Conservation (phyloP, 2,797 vertebrate species). For the Etheostoma nigrum region DNA sequence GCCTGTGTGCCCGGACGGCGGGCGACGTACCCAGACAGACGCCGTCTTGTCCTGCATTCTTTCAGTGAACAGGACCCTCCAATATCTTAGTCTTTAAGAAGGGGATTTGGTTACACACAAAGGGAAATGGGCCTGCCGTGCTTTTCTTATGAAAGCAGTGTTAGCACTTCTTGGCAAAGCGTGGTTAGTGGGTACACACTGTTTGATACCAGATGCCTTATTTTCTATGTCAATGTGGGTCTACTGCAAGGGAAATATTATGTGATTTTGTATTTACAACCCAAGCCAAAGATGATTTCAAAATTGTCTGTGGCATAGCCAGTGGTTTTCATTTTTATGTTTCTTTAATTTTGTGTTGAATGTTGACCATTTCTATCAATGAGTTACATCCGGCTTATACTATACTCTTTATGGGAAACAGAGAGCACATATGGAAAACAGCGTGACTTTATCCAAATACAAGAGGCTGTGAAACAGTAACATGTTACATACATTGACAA, state of each 20-base stretch:
- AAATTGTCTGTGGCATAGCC: not conserved
- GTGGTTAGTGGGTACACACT: constrained; percentile 35
- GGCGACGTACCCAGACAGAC: constrained; percentile 82
- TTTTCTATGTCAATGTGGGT: constrained; percentile 23
- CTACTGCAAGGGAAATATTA: constrained; percentile 10
- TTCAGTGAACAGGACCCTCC: constrained; percentile 76
- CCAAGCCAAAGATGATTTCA: not conserved
- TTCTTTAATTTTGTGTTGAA: constrained; percentile 2
- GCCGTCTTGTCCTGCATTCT: constrained; percentile 85
- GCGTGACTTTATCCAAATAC: not conserved
- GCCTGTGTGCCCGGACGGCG: constrained; percentile 68
- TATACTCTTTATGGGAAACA: not conserved
- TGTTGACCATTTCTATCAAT: not conserved
- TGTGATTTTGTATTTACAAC: constrained; percentile 13
- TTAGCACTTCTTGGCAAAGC: constrained; percentile 65
- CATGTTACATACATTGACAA: not conserved
- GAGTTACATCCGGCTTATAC: not conserved
- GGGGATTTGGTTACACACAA: constrained; percentile 79
- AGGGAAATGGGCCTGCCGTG: constrained; percentile 61
- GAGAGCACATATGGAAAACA: not conserved
- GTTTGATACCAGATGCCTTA: constrained; percentile 46
- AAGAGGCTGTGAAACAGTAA: not conserved
- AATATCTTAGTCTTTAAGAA: constrained; percentile 69
- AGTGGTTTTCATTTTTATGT: not conserved
- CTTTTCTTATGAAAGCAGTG: constrained; percentile 68